phyloP scores from a whole-genome alignment of 2,113 vertebrate genomes.

The Saguinus midas region DNA sequence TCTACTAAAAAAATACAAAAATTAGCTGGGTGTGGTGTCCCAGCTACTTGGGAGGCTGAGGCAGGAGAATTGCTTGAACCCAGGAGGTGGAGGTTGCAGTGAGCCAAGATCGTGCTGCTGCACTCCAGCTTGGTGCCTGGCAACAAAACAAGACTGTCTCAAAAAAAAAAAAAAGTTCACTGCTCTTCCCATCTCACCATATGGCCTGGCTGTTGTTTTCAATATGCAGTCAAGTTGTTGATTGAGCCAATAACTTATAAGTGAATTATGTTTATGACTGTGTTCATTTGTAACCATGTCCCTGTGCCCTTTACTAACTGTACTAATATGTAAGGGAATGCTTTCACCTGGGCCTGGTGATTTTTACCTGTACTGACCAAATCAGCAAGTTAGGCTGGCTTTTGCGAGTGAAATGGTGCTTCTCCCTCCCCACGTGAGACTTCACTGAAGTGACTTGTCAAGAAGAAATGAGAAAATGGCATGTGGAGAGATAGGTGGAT shows the following conservation, averaged over 20 bases:
- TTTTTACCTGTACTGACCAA: not conserved
- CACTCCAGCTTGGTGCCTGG: too few relatives aligned
- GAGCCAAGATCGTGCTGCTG: too few relatives aligned
- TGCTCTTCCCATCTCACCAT: not conserved
- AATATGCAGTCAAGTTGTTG: not conserved
- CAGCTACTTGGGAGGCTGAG: too few relatives aligned
- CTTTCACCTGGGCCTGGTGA: not conserved
- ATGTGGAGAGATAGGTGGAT: not conserved
- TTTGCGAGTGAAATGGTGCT: not conserved
- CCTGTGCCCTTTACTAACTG: not conserved
- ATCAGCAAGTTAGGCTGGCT: not conserved
- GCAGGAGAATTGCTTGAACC: too few relatives aligned
- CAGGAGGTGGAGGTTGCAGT: too few relatives aligned
- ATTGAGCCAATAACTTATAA: not conserved
- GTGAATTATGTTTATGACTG: not conserved
- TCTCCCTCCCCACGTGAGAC: not conserved
- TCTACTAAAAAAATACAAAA: too few relatives aligned
- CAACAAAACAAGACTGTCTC: too few relatives aligned
- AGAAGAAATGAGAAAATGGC: not conserved
- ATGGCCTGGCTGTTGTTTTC: not conserved
- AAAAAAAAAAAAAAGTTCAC: not conserved
- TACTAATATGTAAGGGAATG: not conserved
- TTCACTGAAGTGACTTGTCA: not conserved
- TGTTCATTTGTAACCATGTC: not conserved
- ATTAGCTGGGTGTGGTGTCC: too few relatives aligned